Percentiles rank a stretch among this genome's conserved stretches.
Evolutionary conservation across 2,888 invertebrate species (phyloP).

Genomic region (Limnephilus rhombicus): DNA sequence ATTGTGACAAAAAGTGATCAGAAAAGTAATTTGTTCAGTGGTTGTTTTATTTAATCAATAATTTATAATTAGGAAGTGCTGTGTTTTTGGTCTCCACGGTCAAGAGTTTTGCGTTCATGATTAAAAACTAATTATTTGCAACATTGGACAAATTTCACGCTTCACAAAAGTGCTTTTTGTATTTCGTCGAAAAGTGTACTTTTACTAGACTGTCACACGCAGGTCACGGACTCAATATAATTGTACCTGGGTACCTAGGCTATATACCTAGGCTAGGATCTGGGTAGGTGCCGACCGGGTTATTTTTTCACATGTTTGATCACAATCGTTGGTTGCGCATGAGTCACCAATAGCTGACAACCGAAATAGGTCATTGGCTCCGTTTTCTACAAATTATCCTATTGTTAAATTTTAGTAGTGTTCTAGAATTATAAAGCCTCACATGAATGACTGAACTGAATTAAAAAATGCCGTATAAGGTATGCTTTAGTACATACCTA

Average conservation of each 20-base stretch:
- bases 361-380: constrained; percentile 54
- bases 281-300: background rate
- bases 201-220: background rate
- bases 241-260: background rate
- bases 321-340: constrained; percentile 37
- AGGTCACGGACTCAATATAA: background rate
- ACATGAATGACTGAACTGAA: background rate
- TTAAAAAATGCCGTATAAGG: background rate
- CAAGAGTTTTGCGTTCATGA: background rate
- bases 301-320: constrained; percentile 19
- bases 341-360: constrained; percentile 34
- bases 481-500: background rate
- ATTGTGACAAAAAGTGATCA: background rate
- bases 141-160: background rate
- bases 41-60: background rate
- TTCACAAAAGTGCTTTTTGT: background rate
- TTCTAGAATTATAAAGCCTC: constrained; percentile 1
- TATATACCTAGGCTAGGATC: background rate
- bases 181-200: background rate
- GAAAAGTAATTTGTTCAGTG: background rate
- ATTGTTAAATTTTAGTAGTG: constrained; percentile 44
- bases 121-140: background rate
- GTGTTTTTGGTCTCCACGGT: background rate
- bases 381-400: constrained; percentile 37
- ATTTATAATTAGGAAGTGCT: background rate